Percentiles rank a stretch among this genome's conserved stretches.
These are phyloP conservation scores for Syndactyla subalaris DNA, from an alignment of 2,797 vertebrate species.

Conservation along the genomic window DNA sequence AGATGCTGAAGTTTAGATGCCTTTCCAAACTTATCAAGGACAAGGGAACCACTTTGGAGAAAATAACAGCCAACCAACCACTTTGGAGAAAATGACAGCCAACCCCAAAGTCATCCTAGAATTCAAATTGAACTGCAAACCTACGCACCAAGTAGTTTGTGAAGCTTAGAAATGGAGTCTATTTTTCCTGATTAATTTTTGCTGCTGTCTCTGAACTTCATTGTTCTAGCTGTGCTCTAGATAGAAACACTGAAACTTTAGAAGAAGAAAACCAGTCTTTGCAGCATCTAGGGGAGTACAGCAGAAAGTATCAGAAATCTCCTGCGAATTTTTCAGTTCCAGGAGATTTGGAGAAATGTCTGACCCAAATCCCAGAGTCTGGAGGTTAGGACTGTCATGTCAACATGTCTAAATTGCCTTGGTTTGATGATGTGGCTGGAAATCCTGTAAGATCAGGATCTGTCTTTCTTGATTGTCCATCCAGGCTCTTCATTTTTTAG, in stretches of 20 bases:
- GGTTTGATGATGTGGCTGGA: background rate
- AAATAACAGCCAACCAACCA: conserved; percentile 54
- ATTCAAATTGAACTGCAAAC: conserved; percentile 40
- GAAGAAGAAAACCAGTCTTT: background rate
- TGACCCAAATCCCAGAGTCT: background rate
- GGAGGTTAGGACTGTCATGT: background rate
- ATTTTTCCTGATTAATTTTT: background rate
- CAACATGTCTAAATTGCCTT: background rate
- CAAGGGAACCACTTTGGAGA: conserved; percentile 60
- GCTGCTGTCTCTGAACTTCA: background rate
- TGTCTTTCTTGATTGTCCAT: conserved; percentile 15
- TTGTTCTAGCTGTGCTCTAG: background rate
- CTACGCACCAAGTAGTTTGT: background rate
- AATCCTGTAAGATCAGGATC: background rate
- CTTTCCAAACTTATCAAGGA: conserved; percentile 70
- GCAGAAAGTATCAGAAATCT: background rate
- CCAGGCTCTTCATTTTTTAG: background rate
- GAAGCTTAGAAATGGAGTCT: background rate
- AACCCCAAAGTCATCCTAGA: conserved; percentile 38
- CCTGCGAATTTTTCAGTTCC: background rate
- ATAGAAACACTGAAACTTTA: background rate
- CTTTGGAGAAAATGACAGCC: conserved; percentile 55
- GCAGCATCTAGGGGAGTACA: background rate
- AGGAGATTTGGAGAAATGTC: background rate
- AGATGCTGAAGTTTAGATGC: conserved; percentile 68